Evolutionary conservation across 2,797 vertebrate genomes (phyloP).

Genomic region (Lates japonicus): DNA sequence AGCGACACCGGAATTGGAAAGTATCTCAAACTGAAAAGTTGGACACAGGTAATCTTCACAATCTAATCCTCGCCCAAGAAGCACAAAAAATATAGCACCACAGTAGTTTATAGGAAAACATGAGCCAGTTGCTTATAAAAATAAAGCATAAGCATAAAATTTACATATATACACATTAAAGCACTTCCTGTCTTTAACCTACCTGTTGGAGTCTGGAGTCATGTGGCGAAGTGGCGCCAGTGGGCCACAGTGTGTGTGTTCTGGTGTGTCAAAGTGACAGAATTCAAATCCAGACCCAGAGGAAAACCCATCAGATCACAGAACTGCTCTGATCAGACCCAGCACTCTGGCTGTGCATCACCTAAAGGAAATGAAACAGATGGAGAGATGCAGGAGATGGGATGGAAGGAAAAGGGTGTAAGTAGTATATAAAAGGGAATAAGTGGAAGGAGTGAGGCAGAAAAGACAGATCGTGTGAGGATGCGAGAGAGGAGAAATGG

Average conservation of each 20-base stretch:
- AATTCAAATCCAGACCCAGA: slow-evolving; percentile 64
- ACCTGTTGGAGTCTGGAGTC: slow-evolving; percentile 68
- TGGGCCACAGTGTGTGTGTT: slow-evolving; percentile 50
- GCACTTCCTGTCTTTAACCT: slow-evolving; percentile 26
- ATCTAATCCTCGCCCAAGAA: slow-evolving; percentile 79
- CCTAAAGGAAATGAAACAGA: slow-evolving; percentile 68
- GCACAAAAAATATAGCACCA: slow-evolving; percentile 63
- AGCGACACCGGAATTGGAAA: slow-evolving; percentile 85
- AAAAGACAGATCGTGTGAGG: slow-evolving; percentile 35
- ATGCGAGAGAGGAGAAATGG: slow-evolving; percentile 1
- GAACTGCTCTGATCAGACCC: slow-evolving; percentile 56
- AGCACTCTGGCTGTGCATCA: slow-evolving; percentile 64
- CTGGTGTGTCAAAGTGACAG: slow-evolving; percentile 35
- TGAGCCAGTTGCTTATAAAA: slow-evolving; percentile 37
- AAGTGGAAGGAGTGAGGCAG: slow-evolving; percentile 16
- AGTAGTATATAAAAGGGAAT: slow-evolving; percentile 15
- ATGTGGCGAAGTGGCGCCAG: slow-evolving; percentile 24
- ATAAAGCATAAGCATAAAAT: slow-evolving; percentile 24
- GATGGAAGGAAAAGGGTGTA: slow-evolving; percentile 10
- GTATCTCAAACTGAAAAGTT: slow-evolving; percentile 80
- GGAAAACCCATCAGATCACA: slow-evolving; percentile 68
- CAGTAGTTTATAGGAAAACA: slow-evolving; percentile 65
- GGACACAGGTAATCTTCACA: slow-evolving; percentile 84
- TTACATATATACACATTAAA: slow-evolving; percentile 17
- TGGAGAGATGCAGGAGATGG: slow-evolving; percentile 32